A percentile compares a stretch with the other conserved stretches of the same genome.
Conservation (phyloP, 2,888 invertebrate species). For the Erebia epiphron region DNA sequence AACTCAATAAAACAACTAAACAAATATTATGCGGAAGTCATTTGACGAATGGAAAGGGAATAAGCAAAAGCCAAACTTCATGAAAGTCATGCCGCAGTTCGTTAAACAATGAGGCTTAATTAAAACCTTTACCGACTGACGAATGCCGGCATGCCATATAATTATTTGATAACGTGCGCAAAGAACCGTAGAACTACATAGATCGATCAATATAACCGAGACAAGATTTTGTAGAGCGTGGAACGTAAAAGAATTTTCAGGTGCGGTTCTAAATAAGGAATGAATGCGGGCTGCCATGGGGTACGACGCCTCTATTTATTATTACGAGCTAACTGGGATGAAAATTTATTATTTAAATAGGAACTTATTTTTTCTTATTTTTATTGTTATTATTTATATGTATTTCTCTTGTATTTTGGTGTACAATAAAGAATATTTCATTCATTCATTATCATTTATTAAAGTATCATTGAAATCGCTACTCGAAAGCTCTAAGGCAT, state of each 20-base stretch:
- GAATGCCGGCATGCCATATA: conserved; percentile 57
- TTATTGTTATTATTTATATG: no score
- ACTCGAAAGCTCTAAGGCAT: no score
- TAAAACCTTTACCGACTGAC: conserved; percentile 66
- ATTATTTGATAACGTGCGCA: conserved; percentile 66
- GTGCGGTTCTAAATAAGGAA: conserved; percentile 51
- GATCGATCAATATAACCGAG: conserved; percentile 53
- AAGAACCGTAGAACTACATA: conserved; percentile 23
- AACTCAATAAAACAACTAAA: conserved; percentile 19
- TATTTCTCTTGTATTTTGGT: no score
- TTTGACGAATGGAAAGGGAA: conserved; percentile 61
- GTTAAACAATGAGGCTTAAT: conserved; percentile 77
- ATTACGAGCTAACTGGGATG: no score
- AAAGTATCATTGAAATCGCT: no score
- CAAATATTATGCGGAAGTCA: conserved; percentile 42
- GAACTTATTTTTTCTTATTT: no score
- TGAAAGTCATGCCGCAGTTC: conserved; percentile 70
- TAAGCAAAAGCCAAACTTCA: conserved; percentile 60
- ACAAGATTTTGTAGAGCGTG: conserved; percentile 45
- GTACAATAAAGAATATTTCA: no score
- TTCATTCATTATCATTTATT: no score
- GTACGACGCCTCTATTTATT: neutral
- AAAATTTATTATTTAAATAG: no score
- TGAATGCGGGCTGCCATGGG: conserved; percentile 35
- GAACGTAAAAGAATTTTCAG: conserved; percentile 17